Conservation (phyloP, 2,888 invertebrate species). For the Caenorhabditis panamensis region DNA sequence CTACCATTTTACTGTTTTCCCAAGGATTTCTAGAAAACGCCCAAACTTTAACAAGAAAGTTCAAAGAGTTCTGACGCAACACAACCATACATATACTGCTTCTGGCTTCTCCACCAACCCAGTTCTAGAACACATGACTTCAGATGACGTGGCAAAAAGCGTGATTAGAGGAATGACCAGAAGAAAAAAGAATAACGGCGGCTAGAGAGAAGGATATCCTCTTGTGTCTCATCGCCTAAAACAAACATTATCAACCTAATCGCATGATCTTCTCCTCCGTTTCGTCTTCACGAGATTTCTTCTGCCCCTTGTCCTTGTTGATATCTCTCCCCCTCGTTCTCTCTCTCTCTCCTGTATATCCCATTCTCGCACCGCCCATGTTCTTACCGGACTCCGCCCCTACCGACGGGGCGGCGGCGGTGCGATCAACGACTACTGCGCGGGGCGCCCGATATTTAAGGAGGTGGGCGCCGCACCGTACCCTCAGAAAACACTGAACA, state of each 20-base stretch:
- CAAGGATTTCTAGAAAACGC: no score
- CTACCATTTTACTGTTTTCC: no score
- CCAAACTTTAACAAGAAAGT: no score
- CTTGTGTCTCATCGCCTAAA: conserved; percentile 26
- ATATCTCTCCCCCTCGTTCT: conserved; percentile 31
- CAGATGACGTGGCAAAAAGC: conserved; percentile 1
- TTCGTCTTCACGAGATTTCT: conserved; percentile 34
- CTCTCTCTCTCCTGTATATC: conserved; percentile 4
- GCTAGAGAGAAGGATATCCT: conserved; percentile 10
- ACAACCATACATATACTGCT: not conserved
- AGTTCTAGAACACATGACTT: conserved; percentile 2
- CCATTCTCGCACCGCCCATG: conserved; percentile 48
- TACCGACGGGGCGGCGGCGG: conserved; percentile 46
- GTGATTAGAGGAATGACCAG: not conserved
- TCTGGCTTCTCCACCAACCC: not conserved
- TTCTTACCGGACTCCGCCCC: conserved; percentile 40
- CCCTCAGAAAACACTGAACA: conserved; percentile 44
- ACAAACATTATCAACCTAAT: conserved; percentile 59
- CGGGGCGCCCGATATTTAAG: conserved; percentile 46
- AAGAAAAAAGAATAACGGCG: not conserved
- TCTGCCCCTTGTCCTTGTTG: conserved; percentile 14
- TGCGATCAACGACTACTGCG: conserved; percentile 54
- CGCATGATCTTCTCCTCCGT: conserved; percentile 41
- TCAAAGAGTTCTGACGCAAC: no score
- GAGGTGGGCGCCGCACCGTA: conserved; percentile 35